Conservation (phyloP, 2,113 vertebrate species). For the Phocoena phocoena region DNA sequence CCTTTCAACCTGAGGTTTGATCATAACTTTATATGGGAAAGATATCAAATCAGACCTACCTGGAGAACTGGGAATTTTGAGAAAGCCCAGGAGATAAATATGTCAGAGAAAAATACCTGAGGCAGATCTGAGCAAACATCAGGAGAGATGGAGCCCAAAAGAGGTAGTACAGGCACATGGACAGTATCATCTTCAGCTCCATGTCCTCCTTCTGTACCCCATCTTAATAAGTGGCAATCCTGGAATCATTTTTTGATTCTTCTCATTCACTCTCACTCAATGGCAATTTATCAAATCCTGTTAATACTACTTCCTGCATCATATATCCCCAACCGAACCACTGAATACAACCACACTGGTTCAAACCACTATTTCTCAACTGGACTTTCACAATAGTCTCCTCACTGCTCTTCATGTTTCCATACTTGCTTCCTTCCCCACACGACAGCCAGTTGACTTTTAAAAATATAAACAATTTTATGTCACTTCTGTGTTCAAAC, state of each 20-base stretch:
- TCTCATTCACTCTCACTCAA: background rate
- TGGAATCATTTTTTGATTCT: background rate
- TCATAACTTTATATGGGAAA: background rate
- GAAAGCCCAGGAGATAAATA: background rate
- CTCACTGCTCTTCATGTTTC: background rate
- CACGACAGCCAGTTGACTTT: background rate
- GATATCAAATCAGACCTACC: background rate
- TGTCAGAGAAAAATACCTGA: background rate
- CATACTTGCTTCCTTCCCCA: background rate
- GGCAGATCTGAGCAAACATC: background rate
- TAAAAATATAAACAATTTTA: background rate
- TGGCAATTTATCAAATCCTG: background rate
- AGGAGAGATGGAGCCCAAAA: background rate
- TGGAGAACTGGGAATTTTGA: background rate
- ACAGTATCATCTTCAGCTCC: too few relatives aligned
- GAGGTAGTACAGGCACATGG: background rate
- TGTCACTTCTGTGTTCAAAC: background rate
- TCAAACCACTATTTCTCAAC: background rate
- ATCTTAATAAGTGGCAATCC: background rate
- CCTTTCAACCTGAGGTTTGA: background rate
- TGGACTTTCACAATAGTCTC: background rate
- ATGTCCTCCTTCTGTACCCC: background rate
- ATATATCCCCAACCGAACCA: too few relatives aligned
- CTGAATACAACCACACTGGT: accelerated
- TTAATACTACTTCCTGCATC: background rate